Evolutionary conservation across 2,797 vertebrate genomes (phyloP), one percentile per base, ranked within the genome.

Genomic region (Coccyzus lansbergi): DNA sequence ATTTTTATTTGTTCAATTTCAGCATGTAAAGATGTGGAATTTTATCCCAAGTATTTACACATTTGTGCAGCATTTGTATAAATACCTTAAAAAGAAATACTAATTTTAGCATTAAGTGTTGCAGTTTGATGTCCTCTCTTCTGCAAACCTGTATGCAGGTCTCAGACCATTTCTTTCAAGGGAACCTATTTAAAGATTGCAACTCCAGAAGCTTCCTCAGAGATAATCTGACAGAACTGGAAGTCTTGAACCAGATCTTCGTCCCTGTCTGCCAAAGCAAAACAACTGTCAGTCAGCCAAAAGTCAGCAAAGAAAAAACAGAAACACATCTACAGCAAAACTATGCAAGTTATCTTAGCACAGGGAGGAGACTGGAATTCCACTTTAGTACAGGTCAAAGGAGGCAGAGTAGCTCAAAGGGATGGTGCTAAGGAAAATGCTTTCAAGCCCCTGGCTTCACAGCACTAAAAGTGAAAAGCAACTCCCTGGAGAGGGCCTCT

Each of bases 261-360:
- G 60, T 6, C 52, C 21, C 10, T 65, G 2, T 89, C 68, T 83
- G 40, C 56, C 31, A 56, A 74, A 70, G 64, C 33, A 91, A 87
- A 86, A 25, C 20, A 71, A 31, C 46, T 55, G 28, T 62, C 34
- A 53, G 65, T 26, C 36, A 90, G 72, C 59, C 91, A 90, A 48
- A 90, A 90, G 38, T 33, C 55, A 88, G 40, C 38, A 82, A 89
- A 92, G 48, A 9, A 64, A 84, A 85, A 85, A 60, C 33, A 81
- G 53, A 77, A 88, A 92, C 42, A 91, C 17, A 74, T n/a, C 59
- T 52, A 31, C 33, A 78, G 51, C 34, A 86, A 83, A 90, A 83
- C 62, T 86, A 79, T 92, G 78, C 38, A 79, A 86, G 71, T 86
- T 93, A 69, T 78, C 55, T 92, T 68, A 90, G 42, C n/a, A 33